Conservation (phyloP, 2,888 invertebrate genomes). For the Stenchaetothrips biformis region DNA sequence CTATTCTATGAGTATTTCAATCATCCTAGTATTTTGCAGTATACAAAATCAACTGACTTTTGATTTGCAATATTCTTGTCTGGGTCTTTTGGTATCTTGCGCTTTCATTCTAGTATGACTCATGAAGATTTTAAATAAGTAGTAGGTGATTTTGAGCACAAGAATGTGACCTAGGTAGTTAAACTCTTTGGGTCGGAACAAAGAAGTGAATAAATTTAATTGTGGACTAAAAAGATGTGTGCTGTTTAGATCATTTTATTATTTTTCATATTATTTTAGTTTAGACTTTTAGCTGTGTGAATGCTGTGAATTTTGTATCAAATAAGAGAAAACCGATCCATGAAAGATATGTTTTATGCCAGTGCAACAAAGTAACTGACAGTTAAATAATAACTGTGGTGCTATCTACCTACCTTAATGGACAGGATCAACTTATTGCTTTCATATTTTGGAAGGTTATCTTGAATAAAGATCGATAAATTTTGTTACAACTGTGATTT, state of each 20-base stretch:
- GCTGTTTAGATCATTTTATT: not conserved
- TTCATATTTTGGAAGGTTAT: not conserved
- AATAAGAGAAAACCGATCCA: not conserved
- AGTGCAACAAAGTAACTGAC: constrained; percentile 7
- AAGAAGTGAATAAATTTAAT: not conserved
- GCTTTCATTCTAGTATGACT: too few species aligned
- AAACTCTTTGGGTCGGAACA: not conserved
- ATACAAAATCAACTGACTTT: too few species aligned
- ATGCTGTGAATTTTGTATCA: not conserved
- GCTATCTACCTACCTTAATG: not conserved
- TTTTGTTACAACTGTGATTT: not conserved
- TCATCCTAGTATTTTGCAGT: too few species aligned
- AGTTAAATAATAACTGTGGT: constrained; percentile 1
- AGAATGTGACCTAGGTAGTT: not conserved
- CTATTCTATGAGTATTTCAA: too few species aligned
- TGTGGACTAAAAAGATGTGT: not conserved
- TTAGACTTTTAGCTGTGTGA: not conserved
- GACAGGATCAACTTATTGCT: not conserved
- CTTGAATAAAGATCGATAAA: not conserved
- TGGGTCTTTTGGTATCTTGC: too few species aligned
- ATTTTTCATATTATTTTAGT: constrained; percentile 8
- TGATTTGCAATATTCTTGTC: too few species aligned
- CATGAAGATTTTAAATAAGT: too few species aligned
- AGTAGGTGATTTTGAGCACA: not conserved
- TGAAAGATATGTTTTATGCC: not conserved